Evolutionary conservation across 2,113 vertebrate genomes (phyloP), one percentile per base, ranked within the genome.

Genomic region (Pampusana beccarii): DNA sequence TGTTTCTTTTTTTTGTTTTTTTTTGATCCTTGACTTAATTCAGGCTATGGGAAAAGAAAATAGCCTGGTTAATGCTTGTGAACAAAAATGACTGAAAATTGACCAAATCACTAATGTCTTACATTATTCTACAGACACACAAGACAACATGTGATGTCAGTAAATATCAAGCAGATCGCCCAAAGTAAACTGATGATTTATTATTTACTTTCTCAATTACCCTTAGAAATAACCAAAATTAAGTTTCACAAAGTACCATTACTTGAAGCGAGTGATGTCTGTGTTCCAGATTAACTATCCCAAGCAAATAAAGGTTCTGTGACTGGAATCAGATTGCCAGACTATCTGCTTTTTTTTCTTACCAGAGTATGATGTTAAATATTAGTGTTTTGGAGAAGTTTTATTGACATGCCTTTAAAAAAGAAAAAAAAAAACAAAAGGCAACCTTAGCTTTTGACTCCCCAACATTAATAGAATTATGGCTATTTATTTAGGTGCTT

Each of bases 21-120:
- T 64, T 65, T 72, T n/a, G 0, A 53, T 66, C 71, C 48, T 36
- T 13, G 13, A 57, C 6, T 71, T 70, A 53, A 74, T 81, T 74
- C 29, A 42, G 23, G 38, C 3, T 65, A 40, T 36, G 16, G 44
- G 44, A 46, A 46, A 34, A 44, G 16, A 44, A 74, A 65, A 67
- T 28, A 34, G 3, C 7, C 2, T 26, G 0, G 9, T 44, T 50
- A 67, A 64, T 51, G 5, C 2, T 42, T 72, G 9, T 6, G 3
- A 53, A 38, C 10, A 46, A 90, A 60, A 77, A 72, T 15, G 19
- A 86, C 13, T 44, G 11, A 80, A 51, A 80, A 84, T 48, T 48
- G 9, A 40, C 8, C 3, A 33, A 54, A 7, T 26, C 28, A 33
- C 17, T 38, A 25, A 2, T 20, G 5, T 38, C 18, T 42, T 58